Conservation (phyloP, 2,888 invertebrate genomes). For the Campaea margaritaria region DNA sequence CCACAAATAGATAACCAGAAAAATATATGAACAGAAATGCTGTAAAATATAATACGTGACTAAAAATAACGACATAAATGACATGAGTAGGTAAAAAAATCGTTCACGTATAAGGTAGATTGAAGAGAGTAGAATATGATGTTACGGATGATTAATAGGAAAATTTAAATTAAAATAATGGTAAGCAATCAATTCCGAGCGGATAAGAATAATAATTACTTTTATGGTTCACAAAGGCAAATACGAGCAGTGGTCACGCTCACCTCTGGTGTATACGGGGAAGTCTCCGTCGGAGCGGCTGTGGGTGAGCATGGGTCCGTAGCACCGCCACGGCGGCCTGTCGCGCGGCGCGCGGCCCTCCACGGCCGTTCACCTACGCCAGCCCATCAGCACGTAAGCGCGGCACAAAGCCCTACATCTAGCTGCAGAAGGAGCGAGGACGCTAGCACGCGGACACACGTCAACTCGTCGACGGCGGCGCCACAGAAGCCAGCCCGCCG, state of each 20-base stretch:
- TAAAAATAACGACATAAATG: background rate
- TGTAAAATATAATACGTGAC: slow-evolving; percentile 1
- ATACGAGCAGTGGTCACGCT: slow-evolving; percentile 48
- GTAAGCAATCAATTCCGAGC: background rate
- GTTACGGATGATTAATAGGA: slow-evolving; percentile 8
- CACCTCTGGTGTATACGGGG: slow-evolving; percentile 92
- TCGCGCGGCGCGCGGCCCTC: slow-evolving; percentile 82
- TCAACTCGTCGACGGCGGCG: slow-evolving; percentile 74
- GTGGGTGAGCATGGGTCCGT: slow-evolving; percentile 92
- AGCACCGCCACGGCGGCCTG: slow-evolving; percentile 84
- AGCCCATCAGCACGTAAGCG: slow-evolving; percentile 72
- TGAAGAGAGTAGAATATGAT: slow-evolving; percentile 24
- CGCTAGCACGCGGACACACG: slow-evolving; percentile 60
- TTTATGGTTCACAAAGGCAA: slow-evolving; percentile 22
- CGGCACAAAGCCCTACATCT: slow-evolving; percentile 64
- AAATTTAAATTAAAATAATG: slow-evolving; percentile 1
- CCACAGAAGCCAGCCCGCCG: slow-evolving; percentile 64
- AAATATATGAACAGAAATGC: background rate
- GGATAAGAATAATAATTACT: slow-evolving; percentile 9
- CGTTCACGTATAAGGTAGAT: slow-evolving; percentile 17
- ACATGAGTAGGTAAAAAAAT: slow-evolving; percentile 9
- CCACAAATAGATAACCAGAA: slow-evolving; percentile 11
- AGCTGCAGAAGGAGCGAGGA: slow-evolving; percentile 54
- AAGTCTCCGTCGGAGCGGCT: slow-evolving; percentile 94
- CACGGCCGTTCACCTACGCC: slow-evolving; percentile 79